Base-by-base conservation (phyloP, 2,888 invertebrate genomes). In the Cetonia aurata region DNA sequence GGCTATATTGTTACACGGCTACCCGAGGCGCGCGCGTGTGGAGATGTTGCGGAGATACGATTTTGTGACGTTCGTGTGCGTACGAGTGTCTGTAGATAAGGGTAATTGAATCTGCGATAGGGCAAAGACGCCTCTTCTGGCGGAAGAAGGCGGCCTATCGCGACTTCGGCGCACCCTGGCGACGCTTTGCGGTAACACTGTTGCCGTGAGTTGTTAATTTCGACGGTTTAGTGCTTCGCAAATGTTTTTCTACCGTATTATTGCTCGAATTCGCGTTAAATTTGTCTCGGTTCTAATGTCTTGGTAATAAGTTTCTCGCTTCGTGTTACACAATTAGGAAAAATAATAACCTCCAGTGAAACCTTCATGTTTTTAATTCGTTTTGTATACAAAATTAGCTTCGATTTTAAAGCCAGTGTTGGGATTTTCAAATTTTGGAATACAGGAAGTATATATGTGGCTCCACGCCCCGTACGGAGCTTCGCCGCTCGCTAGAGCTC, bases 71-170 rank as follows among this genome's bases (percentile, higher is more conserved):
- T 46, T 12, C 12, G 48, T 17, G 17, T 52, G 52, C 25, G 37
- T 37, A 8, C 10, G 37, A 37, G 37, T 10, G 37, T 37, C 10
- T 37, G 37, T 50, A 65, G 62, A 65, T 65, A 50, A 65, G 62
- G 48, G 41, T 65, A 65, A 65, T 65, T 65, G 52, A 65, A 65
- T 37, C 50, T 37, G 12, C 41, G 17, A 37, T 50, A 33, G 50
- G 50, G 48, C 48, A 44, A 25, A 50, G 62, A 37, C 31, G 37
- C 33, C 31, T 3, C 25, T 10, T 52, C 25, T n/a, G n/a, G 25
- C 12, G 52, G 52, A 25, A 25, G 52, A 37, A 37, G 6, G 37
- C 37, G 10, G 37, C 37, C 37, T 52, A 10, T 52, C 25, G 52
- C 25, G 17, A 19, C 25, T 25, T n/a, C 12, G 17, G 50, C 37